A percentile compares a stretch with the other conserved stretches of the same genome.
Conservation (phyloP, 2,113 vertebrate genomes). For the Melanerpes aurifrons region DNA sequence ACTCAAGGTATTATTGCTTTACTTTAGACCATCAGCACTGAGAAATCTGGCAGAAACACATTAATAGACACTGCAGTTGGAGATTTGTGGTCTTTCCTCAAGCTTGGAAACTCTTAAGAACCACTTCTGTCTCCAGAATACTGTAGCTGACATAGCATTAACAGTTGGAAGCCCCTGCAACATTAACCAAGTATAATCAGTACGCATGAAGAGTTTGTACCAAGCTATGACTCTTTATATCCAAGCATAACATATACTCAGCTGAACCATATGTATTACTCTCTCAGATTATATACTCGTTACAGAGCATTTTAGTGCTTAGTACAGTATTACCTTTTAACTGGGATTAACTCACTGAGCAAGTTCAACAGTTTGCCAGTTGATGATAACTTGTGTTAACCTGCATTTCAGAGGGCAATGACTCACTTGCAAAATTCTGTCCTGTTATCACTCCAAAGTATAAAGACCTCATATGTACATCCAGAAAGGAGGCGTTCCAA, state of each 20-base stretch:
- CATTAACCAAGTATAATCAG: constrained; percentile 68
- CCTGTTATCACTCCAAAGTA: constrained; percentile 59
- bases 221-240: constrained; percentile 65
- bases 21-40: constrained; percentile 33
- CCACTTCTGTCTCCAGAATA: constrained; percentile 52
- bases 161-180: constrained; percentile 42
- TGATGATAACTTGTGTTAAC: constrained; percentile 59
- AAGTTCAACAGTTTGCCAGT: constrained; percentile 49
- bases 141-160: constrained; percentile 20
- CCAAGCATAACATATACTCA: constrained; percentile 64
- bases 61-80: constrained; percentile 37
- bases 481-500: constrained; percentile 73
- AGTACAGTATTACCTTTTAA: constrained; percentile 45
- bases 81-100: constrained; percentile 59
- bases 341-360: constrained; percentile 44
- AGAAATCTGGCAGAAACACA: constrained; percentile 53
- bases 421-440: constrained; percentile 66
- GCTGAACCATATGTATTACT: constrained; percentile 59
- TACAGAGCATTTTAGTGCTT: constrained; percentile 70
- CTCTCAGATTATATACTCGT: constrained; percentile 57
- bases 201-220: constrained; percentile 74
- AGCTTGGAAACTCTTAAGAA: constrained; percentile 14
- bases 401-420: constrained; percentile 66
- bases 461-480: constrained; percentile 59
- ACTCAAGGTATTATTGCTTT: constrained; percentile 41